Conservation (phyloP, 2,888 invertebrate genomes). For the Agriopis aurantiaria region DNA sequence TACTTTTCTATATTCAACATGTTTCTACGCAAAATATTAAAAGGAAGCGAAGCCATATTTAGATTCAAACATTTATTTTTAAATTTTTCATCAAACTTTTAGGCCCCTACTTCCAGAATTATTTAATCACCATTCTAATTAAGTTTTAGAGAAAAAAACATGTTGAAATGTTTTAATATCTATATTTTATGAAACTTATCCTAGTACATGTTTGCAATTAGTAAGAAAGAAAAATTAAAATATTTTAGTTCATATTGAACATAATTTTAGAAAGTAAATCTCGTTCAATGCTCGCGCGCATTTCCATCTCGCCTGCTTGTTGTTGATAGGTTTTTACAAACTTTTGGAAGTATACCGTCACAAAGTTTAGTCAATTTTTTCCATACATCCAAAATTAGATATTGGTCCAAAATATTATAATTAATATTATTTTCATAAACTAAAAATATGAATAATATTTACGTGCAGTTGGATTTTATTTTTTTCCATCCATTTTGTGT, state of each 20-base stretch:
- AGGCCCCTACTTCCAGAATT: conserved; percentile 46
- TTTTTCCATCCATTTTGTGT: conserved; percentile 42
- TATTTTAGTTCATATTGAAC: conserved; percentile 50
- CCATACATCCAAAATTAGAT: conserved; percentile 38
- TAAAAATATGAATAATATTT: conserved; percentile 41
- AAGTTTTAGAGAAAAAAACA: conserved; percentile 63
- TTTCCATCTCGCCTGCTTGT: conserved; percentile 44
- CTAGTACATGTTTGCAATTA: conserved; percentile 51
- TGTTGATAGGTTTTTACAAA: conserved; percentile 25
- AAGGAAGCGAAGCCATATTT: conserved; percentile 52
- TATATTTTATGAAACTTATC: conserved; percentile 47
- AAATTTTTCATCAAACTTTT: conserved; percentile 47
- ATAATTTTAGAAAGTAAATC: conserved; percentile 34
- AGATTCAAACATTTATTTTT: conserved; percentile 47
- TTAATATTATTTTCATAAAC: conserved; percentile 47
- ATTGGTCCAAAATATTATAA: conserved; percentile 60
- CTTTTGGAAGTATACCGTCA: conserved; percentile 19
- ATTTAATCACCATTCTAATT: conserved; percentile 48
- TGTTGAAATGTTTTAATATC: conserved; percentile 65
- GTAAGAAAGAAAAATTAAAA: conserved; percentile 48
- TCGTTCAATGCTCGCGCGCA: conserved; percentile 49
- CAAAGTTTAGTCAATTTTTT: conserved; percentile 24
- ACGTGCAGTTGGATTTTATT: conserved; percentile 46
- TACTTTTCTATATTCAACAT: conserved; percentile 68
- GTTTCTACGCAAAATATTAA: conserved; percentile 56